Evolutionary conservation across 2,797 vertebrate species (phyloP), one percentile per base, ranked within the genome.

Genomic region (Brotula barbata): DNA sequence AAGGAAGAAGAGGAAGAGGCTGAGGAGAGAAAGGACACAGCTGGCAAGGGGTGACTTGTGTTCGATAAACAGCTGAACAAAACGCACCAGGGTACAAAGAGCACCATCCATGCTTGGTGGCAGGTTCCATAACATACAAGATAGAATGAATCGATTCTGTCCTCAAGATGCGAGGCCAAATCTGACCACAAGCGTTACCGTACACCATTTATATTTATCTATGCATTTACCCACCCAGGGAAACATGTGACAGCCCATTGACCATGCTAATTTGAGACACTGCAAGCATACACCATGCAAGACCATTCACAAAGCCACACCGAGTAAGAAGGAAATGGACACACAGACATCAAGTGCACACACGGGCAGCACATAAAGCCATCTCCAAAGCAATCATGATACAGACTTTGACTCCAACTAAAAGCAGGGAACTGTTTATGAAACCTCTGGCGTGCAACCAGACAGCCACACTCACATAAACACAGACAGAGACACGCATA

Each of bases 281-380:
- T 22, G 14, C 53, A 51, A 39, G 52, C 61, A 43, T 12, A 60
- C 52, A 76, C 55, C 85, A 85, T 82, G 84, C 84, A 82, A 6
- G 7, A 41, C 58, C 65, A 73, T 56, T 55, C 53, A 80, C 58
- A 58, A 57, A 71, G 53, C 58, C 53, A 43, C 44, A 54, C 41
- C 14, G 12, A 42, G 28, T 21, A 50, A 47, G 28, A 61, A 46
- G 56, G 52, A 58, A 3, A 52, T 46, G 51, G 37, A 56, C 23
- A 68, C 23, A 49, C 39, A 52, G 1, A 50, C 51, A 34, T 48
- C 37, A 71, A 23, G 9, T 20, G 45, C 51, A 73, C 37, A 69
- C 16, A 69, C 16, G 52, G 25, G 13, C 19, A 54, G 36, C 49
- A 43, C 54, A 59, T 7, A 42, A 1, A 52, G 34, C 52, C 64